Evolutionary conservation across 1,140 invertebrate species (phyloP).

Genomic region (Leptonema lineaticorne): DNA sequence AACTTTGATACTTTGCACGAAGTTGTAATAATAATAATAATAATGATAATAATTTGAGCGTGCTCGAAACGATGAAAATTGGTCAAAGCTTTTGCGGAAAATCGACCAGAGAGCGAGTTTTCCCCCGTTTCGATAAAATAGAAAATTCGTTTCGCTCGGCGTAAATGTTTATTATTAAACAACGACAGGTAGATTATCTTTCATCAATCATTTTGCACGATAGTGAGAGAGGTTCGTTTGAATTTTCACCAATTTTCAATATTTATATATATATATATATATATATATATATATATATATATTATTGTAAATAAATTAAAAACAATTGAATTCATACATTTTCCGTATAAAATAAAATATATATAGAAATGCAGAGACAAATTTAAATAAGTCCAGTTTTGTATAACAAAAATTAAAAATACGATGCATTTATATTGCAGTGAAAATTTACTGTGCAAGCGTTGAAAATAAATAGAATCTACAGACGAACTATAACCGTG

Average conservation of each 20-base stretch:
- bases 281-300: too few relatives aligned
- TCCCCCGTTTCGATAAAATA: neutral
- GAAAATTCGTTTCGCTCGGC: neutral
- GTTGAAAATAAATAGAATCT: too few relatives aligned
- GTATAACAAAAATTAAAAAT: too few relatives aligned
- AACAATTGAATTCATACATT: too few relatives aligned
- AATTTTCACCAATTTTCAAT: neutral
- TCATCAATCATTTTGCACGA: neutral
- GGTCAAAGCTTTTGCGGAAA: neutral
- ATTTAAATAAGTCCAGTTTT: too few relatives aligned
- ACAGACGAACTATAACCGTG: neutral
- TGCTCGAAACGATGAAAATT: conserved; percentile 4
- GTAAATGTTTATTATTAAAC: neutral
- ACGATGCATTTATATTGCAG: too few relatives aligned
- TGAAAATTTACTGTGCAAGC: too few relatives aligned
- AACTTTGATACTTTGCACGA: conserved; percentile 9
- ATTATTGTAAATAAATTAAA: too few relatives aligned
- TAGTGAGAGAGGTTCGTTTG: neutral
- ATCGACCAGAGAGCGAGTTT: neutral
- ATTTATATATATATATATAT: neutral
- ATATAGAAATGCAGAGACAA: too few relatives aligned
- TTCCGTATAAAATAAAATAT: too few relatives aligned
- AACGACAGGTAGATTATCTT: neutral
- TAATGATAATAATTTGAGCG: too few relatives aligned
- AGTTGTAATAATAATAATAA: neutral